Percentiles rank a stretch among this genome's conserved stretches.
Evolutionary conservation across 2,113 vertebrate genomes (phyloP).

Genomic region (Corydoras sp.): DNA sequence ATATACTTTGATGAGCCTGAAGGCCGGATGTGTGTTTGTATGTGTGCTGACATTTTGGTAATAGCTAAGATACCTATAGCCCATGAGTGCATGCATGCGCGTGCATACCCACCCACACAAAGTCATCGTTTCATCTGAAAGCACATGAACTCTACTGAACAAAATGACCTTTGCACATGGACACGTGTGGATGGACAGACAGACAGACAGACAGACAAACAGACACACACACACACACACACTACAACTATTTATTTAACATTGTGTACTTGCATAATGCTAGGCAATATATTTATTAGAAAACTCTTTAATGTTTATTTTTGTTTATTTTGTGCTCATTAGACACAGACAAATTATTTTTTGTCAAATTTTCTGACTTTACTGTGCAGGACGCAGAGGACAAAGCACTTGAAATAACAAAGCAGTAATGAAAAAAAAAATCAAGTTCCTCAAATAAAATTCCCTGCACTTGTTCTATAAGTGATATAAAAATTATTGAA

Average conservation of each 20-base stretch:
- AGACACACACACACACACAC: neutral
- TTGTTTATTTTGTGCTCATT: no score
- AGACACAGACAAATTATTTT: no score
- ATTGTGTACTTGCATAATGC: no score
- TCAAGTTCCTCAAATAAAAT: no score
- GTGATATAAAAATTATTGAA: no score
- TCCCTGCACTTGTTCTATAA: no score
- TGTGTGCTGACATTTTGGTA: neutral
- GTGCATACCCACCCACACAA: neutral
- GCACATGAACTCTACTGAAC: neutral
- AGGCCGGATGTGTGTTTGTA: neutral
- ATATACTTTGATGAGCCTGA: neutral
- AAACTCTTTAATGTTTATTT: no score
- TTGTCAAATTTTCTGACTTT: no score
- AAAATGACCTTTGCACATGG: slow-evolving; percentile 2
- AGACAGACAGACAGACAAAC: slow-evolving; percentile 4
- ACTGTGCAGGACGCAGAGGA: no score
- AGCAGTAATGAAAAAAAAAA: no score
- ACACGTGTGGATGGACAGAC: neutral
- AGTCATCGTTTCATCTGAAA: neutral
- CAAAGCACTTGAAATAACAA: no score
- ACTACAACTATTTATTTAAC: neutral
- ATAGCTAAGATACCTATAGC: neutral
- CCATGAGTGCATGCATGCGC: neutral
- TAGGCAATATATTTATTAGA: no score